Base-by-base conservation (phyloP, 2,888 invertebrate genomes). In the Ceriagrion tenellum region DNA sequence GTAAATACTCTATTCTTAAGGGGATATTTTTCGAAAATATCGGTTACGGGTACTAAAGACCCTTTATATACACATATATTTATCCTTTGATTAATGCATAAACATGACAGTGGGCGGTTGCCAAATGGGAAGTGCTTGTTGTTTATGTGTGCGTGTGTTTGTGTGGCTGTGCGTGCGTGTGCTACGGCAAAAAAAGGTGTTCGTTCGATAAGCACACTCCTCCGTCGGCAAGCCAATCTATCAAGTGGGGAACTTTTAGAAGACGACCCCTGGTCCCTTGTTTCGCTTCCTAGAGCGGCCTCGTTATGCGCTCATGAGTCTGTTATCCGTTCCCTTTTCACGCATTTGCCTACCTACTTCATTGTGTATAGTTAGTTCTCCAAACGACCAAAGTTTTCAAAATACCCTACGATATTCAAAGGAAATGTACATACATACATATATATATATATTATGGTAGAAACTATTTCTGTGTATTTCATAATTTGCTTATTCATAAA, bases 401-500 rank as follows among this genome's bases (percentile, higher is more conserved):
- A 63, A 69, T 93, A 55, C 40, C 69, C 69, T 74, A 69, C 93
- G 93, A 93, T 47, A 93, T 93, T 93, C 69, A 93, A 93, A 26
- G 47, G 74, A n/a, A 93, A 69, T 63, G 59, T 63, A 59, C 63
- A 63, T 91, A 91, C 40, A 91, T 40, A 69, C 4, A 63, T 56
- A 91, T 56, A 91, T 91, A 91, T n/a, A 93, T 93, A 47, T 69
- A 69, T 93, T 47, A 55, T 55, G 55, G 69, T 69, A 93, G 69
- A 69, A 93, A 47, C 69, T 93, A 93, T 93, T 93, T 93, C 26
- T 93, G 93, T 93, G 93, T 93, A 69, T 93, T 69, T 93, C 93
- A 69, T 93, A 93, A 93, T 93, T 69, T 93, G 93, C 93, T 93
- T 93, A 69, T 69, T 93, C 69, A 93, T 93, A 93, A 93, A 69